These are phyloP conservation scores for Scaptomyza montana DNA, from an alignment of 1,140 invertebrate genomes.

Conservation along the genomic window DNA sequence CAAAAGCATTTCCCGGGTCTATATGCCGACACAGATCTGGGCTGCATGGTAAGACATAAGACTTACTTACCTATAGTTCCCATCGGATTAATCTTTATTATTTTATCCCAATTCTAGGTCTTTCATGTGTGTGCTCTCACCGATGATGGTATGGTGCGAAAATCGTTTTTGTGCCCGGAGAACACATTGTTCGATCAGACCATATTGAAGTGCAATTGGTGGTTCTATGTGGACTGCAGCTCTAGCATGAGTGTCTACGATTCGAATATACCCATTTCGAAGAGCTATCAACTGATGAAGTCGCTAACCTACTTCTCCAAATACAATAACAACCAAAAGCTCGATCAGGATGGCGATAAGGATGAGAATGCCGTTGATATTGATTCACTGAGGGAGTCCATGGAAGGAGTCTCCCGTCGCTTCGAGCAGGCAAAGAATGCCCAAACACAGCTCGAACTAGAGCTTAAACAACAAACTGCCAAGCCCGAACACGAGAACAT, in stretches of 20 bases:
- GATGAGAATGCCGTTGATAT: slow-evolving; percentile 72
- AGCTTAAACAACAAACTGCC: slow-evolving; percentile 19
- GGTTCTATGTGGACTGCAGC: slow-evolving; percentile 95
- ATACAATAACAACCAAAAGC: slow-evolving; percentile 85
- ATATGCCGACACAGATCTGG: slow-evolving; percentile 94
- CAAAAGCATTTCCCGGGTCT: slow-evolving; percentile 95
- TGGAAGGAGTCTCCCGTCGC: slow-evolving; percentile 68
- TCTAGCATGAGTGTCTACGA: slow-evolving; percentile 91
- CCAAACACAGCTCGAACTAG: slow-evolving; percentile 24
- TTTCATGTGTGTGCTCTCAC: slow-evolving; percentile 96
- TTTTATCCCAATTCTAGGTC: slow-evolving; percentile 86
- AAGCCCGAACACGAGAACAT: slow-evolving; percentile 69
- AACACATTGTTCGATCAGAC: slow-evolving; percentile 95
- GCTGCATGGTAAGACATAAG: slow-evolving; percentile 90
- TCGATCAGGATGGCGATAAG: slow-evolving; percentile 62
- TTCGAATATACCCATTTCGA: slow-evolving; percentile 94
- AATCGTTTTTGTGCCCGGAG: slow-evolving; percentile 94
- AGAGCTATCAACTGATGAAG: slow-evolving; percentile 96
- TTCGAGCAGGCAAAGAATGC: slow-evolving; percentile 65
- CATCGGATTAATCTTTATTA: neutral
- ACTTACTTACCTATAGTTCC: neutral
- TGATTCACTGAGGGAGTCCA: slow-evolving; percentile 69
- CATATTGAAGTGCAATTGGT: slow-evolving; percentile 95
- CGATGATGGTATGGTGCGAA: slow-evolving; percentile 93
- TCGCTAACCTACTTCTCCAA: slow-evolving; percentile 92